phyloP scores from a whole-genome alignment of 2,888 invertebrate genomes.

The Zele albiditarsus region DNA sequence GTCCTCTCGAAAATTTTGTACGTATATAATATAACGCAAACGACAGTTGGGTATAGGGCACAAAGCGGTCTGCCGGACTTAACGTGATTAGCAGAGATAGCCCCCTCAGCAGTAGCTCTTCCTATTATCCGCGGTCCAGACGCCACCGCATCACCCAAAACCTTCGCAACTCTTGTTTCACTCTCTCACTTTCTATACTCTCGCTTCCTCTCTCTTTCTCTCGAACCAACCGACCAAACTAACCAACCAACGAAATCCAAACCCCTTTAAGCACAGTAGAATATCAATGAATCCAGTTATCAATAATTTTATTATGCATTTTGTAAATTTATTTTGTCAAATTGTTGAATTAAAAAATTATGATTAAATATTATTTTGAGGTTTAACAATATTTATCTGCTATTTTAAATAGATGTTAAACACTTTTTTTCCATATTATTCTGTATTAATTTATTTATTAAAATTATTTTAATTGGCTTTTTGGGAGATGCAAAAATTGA shows the following conservation, averaged over 20 bases:
- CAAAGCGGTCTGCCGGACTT: constrained; percentile 71
- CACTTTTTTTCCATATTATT: too few relatives aligned
- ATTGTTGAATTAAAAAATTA: too few relatives aligned
- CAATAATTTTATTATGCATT: background rate
- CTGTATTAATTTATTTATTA: too few relatives aligned
- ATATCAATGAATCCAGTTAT: constrained; percentile 18
- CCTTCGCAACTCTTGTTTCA: constrained; percentile 45
- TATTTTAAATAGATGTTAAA: too few relatives aligned
- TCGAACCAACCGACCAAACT: constrained; percentile 39
- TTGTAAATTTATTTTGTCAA: background rate
- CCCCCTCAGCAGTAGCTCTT: constrained; percentile 56
- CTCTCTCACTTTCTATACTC: too few relatives aligned
- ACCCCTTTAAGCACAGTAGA: background rate
- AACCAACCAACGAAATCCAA: background rate
- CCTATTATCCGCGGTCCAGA: constrained; percentile 71
- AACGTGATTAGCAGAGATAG: constrained; percentile 72
- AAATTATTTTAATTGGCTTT: too few relatives aligned
- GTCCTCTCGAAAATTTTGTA: constrained; percentile 58
- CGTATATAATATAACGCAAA: constrained; percentile 20
- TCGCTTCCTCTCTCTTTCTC: constrained; percentile 54
- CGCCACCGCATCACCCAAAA: constrained; percentile 58
- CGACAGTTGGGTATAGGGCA: constrained; percentile 51
- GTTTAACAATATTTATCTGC: too few relatives aligned
- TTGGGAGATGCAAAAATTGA: too few relatives aligned
- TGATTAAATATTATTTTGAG: too few relatives aligned